Evolutionary conservation across 1,140 invertebrate genomes (phyloP), one percentile per base, ranked within the genome.

Genomic region (Oryctes rhinoceros): DNA sequence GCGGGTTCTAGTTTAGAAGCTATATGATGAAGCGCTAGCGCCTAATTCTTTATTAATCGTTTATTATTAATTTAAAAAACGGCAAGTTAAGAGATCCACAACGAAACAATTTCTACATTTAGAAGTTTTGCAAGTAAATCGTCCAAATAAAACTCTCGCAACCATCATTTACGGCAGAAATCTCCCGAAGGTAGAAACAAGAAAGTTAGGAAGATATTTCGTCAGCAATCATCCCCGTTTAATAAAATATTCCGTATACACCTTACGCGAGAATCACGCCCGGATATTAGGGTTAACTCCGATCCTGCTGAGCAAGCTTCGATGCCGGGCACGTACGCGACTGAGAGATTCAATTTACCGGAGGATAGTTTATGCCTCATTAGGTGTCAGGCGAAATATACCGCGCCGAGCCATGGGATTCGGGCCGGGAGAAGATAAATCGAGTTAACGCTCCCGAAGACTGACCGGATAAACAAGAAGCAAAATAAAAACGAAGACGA

Each of bases 301-400:
- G n/a, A 67, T 67, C 20, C 30, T 67, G 62, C 62, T 18, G 62
- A 67, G 18, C 18, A 67, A 67, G 62, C 62, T 1, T 3, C 15
- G 20, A 79, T 79, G 62, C 78, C n/a, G 44, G 35, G 78, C 78
- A 79, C 78, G 78, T 47, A 79, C 62, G 78, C 67, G 78, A 67
- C 59, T 59, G 35, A 53, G 18, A 74, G 65, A 79, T 79, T 79
- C 78, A 79, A 79, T 79, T 67, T 79, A 71, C 78, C 78, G 67
- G 35, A 48, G 78, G 78, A 79, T 79, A 79, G 78, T 79, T 79
- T 79, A 59, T 79, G 67, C 78, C 78, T 79, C 78, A 79, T 79
- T 79, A 79, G 78, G 67, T 79, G 78, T 74, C 78, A 79, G 78
- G 39, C 78, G 59, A 44, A 79, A 79, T 79, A 79, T 71, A 67